Evolutionary conservation across 2,888 invertebrate species (phyloP), one percentile per base, ranked within the genome.

Genomic region (Andrena fulva): DNA sequence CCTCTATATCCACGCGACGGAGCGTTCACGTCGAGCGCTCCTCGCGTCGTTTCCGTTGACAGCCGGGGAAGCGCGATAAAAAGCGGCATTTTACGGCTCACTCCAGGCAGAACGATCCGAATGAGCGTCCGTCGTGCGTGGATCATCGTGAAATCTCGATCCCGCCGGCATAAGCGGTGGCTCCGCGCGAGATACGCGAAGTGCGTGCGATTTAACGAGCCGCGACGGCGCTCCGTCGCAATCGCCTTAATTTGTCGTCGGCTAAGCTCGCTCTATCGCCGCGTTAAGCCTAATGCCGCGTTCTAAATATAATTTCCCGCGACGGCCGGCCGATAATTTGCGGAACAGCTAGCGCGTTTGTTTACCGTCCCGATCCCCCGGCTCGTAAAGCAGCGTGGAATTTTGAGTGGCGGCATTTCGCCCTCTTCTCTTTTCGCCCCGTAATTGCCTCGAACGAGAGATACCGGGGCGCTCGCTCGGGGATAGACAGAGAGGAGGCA

Each of bases 241-340:
- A 90, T 91, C 89, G 88, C 82, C 85, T 90, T 89, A 91, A 91
- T 91, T 91, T 85, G 90, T 90, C 87, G 87, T 66, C 82, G 80
- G 63, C 76, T 68, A 78, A 79, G 64, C 80, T 85, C 70, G 71
- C 68, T 63, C 64, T 75, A 75, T 70, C 80, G 64, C 50, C 75
- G 80, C 87, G 86, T 89, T 88, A 87, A 87, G 84, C 80, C 87
- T 90, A 90, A 90, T 86, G 88, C 86, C 86, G 84, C 84, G 83
- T 85, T 87, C 90, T 88, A 86, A 91, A 91, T 90, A 91, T 89
- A 90, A 87, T 86, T 79, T 66, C 74, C 42, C 72, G 31, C 66
- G 67, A 12, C 74, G 24, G 5, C 63, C 24, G 10, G 24, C 33
- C 63, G 67, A 86, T 76, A 66, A 70, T 78, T 73, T 66, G 54